Conservation (phyloP, 2,888 invertebrate species). For the Prosapia bicincta region DNA sequence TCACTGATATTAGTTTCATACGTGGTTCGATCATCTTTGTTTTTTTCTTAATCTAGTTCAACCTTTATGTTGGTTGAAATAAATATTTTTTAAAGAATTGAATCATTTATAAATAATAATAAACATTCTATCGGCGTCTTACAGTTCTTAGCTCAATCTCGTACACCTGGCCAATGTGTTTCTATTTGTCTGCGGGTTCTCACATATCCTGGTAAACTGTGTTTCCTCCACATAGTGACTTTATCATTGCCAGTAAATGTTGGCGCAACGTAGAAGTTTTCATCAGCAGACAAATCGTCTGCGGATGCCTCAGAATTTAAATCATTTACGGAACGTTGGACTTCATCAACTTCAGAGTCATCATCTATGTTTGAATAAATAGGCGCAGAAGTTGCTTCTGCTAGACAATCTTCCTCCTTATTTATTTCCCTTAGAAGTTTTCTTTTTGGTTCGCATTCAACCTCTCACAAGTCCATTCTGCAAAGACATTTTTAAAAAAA, state of each 20-base stretch:
- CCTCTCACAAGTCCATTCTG: no score
- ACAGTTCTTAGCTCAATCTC: conserved; percentile 8
- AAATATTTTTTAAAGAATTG: conserved; percentile 13
- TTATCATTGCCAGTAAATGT: conserved; percentile 12
- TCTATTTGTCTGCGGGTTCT: conserved; percentile 10
- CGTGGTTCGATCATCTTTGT: conserved; percentile 1
- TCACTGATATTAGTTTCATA: conserved; percentile 10
- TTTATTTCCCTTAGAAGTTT: no score
- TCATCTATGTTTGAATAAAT: no score
- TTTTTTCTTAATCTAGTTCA: conserved; percentile 8
- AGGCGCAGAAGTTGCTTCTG: no score
- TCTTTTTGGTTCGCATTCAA: no score
- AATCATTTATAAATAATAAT: conserved; percentile 8
- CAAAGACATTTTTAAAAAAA: no score
- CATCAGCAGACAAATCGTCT: conserved; percentile 1
- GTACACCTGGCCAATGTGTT: conserved; percentile 14
- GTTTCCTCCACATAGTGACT: conserved; percentile 13
- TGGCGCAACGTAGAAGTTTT: background rate
- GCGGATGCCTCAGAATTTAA: conserved; percentile 3
- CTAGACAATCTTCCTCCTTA: no score
- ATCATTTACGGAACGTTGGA: background rate
- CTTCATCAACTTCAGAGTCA: conserved; percentile 10
- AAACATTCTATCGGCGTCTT: conserved; percentile 17
- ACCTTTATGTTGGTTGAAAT: conserved; percentile 11
- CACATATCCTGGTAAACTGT: background rate